Base-by-base conservation (phyloP, 2,888 invertebrate genomes). In the Serrognathus titanus region DNA sequence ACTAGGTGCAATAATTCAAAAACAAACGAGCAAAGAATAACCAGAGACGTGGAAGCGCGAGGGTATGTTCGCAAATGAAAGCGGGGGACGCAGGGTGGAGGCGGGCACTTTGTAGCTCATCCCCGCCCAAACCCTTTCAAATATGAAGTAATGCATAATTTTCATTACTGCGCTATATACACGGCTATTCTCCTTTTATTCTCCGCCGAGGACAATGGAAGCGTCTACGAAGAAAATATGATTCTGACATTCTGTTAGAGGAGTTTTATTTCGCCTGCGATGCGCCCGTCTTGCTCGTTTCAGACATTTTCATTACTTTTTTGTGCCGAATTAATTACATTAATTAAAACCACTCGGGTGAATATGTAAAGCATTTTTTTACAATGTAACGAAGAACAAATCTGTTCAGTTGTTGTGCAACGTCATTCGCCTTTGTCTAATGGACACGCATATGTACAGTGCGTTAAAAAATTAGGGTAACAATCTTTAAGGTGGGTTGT, bases 141-240 rank as follows among this genome's bases (percentile, higher is more conserved):
- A 71, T 71, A 71, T 71, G 71, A 71, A 71, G 71, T 71, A 72
- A 72, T 72, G 72, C 72, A 72, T 72, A 72, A 71, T 71, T 71
- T 72, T 71, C 72, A 72, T 72, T 71, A 72, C 69, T 61, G 62
- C 61, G 66, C 65, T 67, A 67, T 67, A 64, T 66, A 68, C 66
- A 65, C 65, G 62, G 64, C 64, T 65, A 66, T 66, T 66, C 66
- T 68, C 62, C 63, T 61, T 65, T 66, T 64, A 66, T 66, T 65
- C 63, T 64, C 61, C 61, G 55, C 38, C 47, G 50, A 31, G 45
- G 56, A 69, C 69, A 69, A 69, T 68, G 58, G 63, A 65, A 63
- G 66, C 66, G 67, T 66, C 66, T 67, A 62, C 59, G 64, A 67
- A 65, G 67, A 68, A 68, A 66, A 66, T 62, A 58, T 53, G 61